These are phyloP conservation scores for Synanthedon myopaeformis DNA, from an alignment of 2,888 invertebrate species.

Conservation along the genomic window DNA sequence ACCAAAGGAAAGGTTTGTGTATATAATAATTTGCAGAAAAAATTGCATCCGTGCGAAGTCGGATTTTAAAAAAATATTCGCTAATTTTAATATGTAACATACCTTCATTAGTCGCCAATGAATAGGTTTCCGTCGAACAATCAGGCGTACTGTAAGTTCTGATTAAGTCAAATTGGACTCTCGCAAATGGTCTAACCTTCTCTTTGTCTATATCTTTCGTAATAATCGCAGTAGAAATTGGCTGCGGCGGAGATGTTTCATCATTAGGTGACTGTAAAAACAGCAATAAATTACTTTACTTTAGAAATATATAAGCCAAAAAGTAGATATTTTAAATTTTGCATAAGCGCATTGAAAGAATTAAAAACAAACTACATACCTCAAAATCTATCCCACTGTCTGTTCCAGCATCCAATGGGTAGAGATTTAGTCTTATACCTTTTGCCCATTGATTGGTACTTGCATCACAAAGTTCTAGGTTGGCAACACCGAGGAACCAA, in stretches of 20 bases:
- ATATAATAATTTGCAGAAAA: too few species aligned
- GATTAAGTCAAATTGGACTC: slow-evolving; percentile 35
- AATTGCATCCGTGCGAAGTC: too few species aligned
- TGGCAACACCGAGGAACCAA: slow-evolving; percentile 95
- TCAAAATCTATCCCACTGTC: slow-evolving; percentile 92
- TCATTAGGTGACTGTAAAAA: slow-evolving; percentile 46
- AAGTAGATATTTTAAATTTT: background rate
- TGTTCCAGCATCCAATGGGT: slow-evolving; percentile 96
- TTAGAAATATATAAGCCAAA: background rate
- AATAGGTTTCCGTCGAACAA: slow-evolving; percentile 14
- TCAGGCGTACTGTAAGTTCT: slow-evolving; percentile 37
- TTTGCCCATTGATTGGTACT: slow-evolving; percentile 84
- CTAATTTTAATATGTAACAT: background rate
- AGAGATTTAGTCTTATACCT: slow-evolving; percentile 83
- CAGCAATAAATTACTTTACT: background rate
- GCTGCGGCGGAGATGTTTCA: slow-evolving; percentile 47
- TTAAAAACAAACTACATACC: slow-evolving; percentile 50
- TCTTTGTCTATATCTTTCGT: slow-evolving; percentile 23
- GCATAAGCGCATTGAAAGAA: background rate
- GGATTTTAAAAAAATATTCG: too few species aligned
- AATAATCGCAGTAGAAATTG: slow-evolving; percentile 33
- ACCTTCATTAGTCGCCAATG: slow-evolving; percentile 7
- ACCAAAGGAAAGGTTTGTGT: too few species aligned
- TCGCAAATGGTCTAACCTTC: slow-evolving; percentile 43
- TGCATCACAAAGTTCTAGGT: slow-evolving; percentile 85